Conservation (phyloP, 2,113 vertebrate species). For the Canis aureus region DNA sequence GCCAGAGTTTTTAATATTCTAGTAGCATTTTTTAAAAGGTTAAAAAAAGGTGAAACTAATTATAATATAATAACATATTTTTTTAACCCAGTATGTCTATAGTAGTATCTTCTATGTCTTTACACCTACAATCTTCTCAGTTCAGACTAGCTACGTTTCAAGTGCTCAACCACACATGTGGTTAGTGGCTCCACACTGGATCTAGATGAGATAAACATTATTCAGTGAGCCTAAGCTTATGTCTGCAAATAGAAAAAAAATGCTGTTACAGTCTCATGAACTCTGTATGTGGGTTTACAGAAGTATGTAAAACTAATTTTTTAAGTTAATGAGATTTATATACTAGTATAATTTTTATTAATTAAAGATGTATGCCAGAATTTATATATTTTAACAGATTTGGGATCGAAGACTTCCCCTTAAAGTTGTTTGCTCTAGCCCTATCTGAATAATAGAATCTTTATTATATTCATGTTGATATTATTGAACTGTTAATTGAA, state of each 20-base stretch:
- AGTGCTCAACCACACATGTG: neutral
- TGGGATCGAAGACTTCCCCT: neutral
- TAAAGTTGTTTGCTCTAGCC: constrained; percentile 2
- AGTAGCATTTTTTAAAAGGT: neutral
- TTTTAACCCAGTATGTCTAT: neutral
- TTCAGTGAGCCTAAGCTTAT: neutral
- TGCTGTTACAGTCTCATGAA: neutral
- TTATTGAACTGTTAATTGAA: neutral
- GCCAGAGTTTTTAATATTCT: neutral
- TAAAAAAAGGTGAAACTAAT: neutral
- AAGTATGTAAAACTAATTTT: neutral
- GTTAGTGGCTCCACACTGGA: neutral
- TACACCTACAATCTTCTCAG: neutral
- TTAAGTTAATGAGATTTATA: neutral
- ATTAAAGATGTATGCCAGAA: neutral
- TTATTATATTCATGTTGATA: neutral
- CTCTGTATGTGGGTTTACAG: neutral
- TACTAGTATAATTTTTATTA: neutral
- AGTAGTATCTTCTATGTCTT: neutral
- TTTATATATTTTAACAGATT: constrained; percentile 38
- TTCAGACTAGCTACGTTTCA: neutral
- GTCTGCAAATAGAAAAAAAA: neutral
- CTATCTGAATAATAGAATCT: neutral
- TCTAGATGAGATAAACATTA: neutral
- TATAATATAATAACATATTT: neutral